phyloP scores from a whole-genome alignment of 2,113 vertebrate species.

The Poicephalus meyeri region DNA sequence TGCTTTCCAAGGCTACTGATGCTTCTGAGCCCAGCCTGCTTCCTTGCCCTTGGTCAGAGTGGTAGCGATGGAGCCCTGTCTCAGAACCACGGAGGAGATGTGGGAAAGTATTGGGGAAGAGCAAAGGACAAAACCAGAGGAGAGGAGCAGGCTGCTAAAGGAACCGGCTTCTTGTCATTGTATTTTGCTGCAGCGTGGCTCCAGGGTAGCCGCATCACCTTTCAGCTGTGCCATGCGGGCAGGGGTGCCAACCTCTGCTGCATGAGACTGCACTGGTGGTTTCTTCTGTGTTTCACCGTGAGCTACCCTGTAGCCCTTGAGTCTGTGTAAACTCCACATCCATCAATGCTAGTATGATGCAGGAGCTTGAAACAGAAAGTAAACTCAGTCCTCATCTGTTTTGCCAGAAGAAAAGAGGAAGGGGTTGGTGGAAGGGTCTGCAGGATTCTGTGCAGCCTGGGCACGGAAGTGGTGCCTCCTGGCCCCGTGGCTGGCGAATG shows the following conservation, averaged over 20 bases:
- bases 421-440: fast-evolving
- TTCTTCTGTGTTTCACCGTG: neutral
- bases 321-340: neutral
- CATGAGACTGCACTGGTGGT: neutral
- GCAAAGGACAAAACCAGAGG: neutral
- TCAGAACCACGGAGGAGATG: neutral
- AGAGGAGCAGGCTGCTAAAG: neutral
- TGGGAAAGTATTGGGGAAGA: neutral
- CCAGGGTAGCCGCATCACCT: neutral
- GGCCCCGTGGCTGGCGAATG: neutral
- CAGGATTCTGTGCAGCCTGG: neutral
- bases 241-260: neutral
- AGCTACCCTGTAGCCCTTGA: neutral
- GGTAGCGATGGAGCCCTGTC: neutral
- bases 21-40: neutral
- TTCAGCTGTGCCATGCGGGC: neutral
- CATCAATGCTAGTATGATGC: neutral
- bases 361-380: neutral
- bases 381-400: neutral
- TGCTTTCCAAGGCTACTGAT: neutral
- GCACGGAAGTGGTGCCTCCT: neutral
- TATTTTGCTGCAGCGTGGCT: neutral
- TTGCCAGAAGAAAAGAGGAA: neutral
- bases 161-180: neutral
- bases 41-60: neutral